Percentiles rank a stretch among this genome's conserved stretches.
phyloP scores from a whole-genome alignment of 2,113 vertebrate species.

The Vicugna pacos region DNA sequence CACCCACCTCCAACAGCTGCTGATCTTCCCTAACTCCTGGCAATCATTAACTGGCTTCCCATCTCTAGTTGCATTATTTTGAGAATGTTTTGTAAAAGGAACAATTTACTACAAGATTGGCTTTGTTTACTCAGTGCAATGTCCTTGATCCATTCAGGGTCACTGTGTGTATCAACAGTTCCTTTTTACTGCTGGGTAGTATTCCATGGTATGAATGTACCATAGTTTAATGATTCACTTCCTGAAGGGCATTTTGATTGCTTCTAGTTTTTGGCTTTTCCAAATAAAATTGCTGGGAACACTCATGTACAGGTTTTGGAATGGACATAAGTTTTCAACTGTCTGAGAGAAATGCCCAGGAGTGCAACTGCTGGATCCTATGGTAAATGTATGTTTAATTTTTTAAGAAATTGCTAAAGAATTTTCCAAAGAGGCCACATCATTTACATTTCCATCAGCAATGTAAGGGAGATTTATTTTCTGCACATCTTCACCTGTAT shows the following conservation, averaged over 20 bases:
- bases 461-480: not conserved
- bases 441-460: not conserved
- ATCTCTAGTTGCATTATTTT: not conserved
- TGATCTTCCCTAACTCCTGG: not conserved
- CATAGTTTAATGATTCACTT: not conserved
- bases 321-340: not conserved
- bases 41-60: not conserved
- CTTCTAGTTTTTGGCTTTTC: not conserved
- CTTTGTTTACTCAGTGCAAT: not conserved
- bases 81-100: not conserved
- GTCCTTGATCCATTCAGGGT: not conserved
- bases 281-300: not conserved
- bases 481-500: not conserved
- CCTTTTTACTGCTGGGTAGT: not conserved
- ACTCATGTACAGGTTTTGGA: not conserved
- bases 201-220: not conserved
- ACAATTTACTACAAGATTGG: not conserved
- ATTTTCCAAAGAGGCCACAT: not conserved
- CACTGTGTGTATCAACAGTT: not conserved
- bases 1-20: no score
- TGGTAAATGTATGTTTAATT: not conserved
- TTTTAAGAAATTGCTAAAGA: not conserved
- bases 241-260: not conserved
- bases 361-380: not conserved
- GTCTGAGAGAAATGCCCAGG: not conserved